Evolutionary conservation across 2,888 invertebrate species (phyloP), one percentile per base, ranked within the genome.

Genomic region (Drosophila koepferae): DNA sequence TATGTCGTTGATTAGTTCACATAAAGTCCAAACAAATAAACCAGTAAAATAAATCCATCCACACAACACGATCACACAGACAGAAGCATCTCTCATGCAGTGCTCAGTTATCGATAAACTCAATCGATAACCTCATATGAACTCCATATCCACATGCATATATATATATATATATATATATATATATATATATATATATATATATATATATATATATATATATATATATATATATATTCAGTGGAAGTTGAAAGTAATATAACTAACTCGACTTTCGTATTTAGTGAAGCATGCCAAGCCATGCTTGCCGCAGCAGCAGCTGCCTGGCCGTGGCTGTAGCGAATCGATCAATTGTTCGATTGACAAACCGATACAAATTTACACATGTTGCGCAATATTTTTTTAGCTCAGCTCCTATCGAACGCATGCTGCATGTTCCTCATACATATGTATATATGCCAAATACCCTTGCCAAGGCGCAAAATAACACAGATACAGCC

Each of bases 1-100:
- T 86, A 84, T 86, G 82, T 86, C 82, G 89, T 79, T 84, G 82
- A 86, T 84, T 86, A 89, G 86, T 86, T 83, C 71, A 80, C 68
- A 71, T 53, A 34, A 63, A 75, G 59, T 46, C 38, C 55, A 51
- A 84, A 74, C 60, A 78, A 72, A 73, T 54, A 61, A 62, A 75
- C 67, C 70, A 64, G 9, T 61, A 34, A 54, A 54, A 48, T 31
- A 20, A n/a, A n/a, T n/a, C n/a, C n/a, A n/a, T n/a, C n/a, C n/a
- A n/a, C n/a, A n/a, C n/a, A 61, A n/a, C 63, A 58, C 34, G 23
- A 48, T 61, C 34, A 72, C 56, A 63, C 18, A 72, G 23, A 63
- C 54, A 59, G 16, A 58, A 23, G n/a, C 12, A 36, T 54, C 16
- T 20, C 18, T 73, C 73, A 77, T 59, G 38, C 51, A 34, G 66